Evolutionary conservation across 1,140 invertebrate species (phyloP).

Genomic region (Atta cephalotes): DNA sequence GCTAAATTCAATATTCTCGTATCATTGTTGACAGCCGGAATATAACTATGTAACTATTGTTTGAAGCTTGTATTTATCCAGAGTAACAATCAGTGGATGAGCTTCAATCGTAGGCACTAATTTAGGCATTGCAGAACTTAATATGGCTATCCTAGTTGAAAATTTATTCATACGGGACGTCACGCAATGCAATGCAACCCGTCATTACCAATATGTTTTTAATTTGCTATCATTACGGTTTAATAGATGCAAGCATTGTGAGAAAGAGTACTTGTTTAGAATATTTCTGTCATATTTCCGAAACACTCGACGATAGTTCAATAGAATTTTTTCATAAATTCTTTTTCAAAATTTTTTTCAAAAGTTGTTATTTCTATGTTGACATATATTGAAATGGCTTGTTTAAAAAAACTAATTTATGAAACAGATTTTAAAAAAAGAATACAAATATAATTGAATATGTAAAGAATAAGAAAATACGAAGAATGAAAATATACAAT

Average conservation of each 20-base stretch:
- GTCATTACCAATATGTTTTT: slow-evolving; percentile 5
- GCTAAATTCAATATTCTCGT: neutral
- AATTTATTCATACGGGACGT: neutral
- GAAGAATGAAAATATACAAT: neutral
- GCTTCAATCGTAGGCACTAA: neutral
- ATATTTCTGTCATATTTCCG: neutral
- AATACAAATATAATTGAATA: neutral
- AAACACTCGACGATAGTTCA: neutral
- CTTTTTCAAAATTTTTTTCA: neutral
- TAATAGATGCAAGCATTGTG: neutral
- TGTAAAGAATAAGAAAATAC: neutral
- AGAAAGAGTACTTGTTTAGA: neutral
- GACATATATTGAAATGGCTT: neutral
- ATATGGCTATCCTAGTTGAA: slow-evolving; percentile 20
- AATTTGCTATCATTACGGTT: slow-evolving; percentile 18
- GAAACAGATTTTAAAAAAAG: neutral
- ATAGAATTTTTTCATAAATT: neutral
- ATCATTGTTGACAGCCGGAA: neutral
- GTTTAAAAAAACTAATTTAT: neutral
- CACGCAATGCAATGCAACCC: neutral
- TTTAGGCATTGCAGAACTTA: slow-evolving; percentile 6
- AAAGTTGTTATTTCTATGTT: neutral
- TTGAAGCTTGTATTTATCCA: neutral
- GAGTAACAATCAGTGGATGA: neutral
- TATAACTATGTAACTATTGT: slow-evolving; percentile 9